Percentiles rank a stretch among this genome's conserved stretches.
Conservation (phyloP, 37 sponge, comb jelly and placozoan species). For the Chondrilla cf. caribensis region DNA sequence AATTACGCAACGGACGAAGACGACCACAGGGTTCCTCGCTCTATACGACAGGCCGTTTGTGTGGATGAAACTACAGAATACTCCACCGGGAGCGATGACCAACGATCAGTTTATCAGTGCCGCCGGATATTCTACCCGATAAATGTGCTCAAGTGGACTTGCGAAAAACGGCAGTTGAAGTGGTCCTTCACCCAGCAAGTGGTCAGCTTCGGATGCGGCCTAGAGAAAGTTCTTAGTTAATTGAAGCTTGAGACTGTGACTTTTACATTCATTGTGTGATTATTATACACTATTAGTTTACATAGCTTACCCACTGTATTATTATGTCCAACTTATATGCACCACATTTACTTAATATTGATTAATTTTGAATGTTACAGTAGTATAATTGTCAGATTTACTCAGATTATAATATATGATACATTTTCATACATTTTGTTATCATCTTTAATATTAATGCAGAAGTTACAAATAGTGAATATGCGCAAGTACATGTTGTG, state of each 20-base stretch:
- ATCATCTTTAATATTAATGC: too few relatives aligned
- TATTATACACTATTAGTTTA: too few relatives aligned
- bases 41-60: neutral
- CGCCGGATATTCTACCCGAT: neutral
- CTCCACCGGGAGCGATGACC: neutral
- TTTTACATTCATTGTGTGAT: neutral
- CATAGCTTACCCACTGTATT: too few relatives aligned
- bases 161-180: neutral
- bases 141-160: conserved; percentile 9
- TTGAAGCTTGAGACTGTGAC: neutral
- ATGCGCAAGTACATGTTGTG: too few relatives aligned
- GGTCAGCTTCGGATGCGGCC: conserved; percentile 16
- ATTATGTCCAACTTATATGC: too few relatives aligned
- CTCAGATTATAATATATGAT: too few relatives aligned
- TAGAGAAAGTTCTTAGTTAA: neutral
- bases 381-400: too few relatives aligned
- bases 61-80: too few relatives aligned
- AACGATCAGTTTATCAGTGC: neutral
- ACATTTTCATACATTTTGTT: too few relatives aligned
- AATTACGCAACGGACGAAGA: neutral
- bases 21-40: neutral
- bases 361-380: too few relatives aligned
- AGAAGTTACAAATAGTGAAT: too few relatives aligned
- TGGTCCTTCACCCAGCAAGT: neutral
- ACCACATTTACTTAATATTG: too few relatives aligned